Conservation (phyloP, 1,140 invertebrate species). For the Parasteatoda tepidariorum region DNA sequence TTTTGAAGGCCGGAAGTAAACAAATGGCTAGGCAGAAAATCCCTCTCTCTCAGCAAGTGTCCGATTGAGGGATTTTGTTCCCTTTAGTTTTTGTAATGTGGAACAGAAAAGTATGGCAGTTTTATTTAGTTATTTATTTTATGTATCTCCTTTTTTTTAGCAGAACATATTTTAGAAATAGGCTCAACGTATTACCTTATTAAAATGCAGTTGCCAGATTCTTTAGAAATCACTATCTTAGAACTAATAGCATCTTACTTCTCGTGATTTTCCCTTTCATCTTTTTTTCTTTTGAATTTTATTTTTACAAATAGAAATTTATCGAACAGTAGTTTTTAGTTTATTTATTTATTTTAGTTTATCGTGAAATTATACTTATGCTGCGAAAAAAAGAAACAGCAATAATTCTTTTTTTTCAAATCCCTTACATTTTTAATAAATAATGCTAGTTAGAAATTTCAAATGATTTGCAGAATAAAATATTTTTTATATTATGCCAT, state of each 20-base stretch:
- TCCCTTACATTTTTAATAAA: no score
- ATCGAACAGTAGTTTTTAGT: neutral
- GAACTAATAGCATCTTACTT: neutral
- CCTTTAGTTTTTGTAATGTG: neutral
- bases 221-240: neutral
- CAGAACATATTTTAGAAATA: neutral
- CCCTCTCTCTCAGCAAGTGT: slow-evolving; percentile 32
- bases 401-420: no score
- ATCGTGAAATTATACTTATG: neutral
- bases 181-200: neutral
- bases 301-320: no score
- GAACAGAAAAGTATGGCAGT: neutral
- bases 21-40: slow-evolving; percentile 47
- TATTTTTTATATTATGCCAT: no score
- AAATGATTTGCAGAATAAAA: no score
- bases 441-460: no score
- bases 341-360: neutral
- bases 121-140: neutral
- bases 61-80: slow-evolving; percentile 35
- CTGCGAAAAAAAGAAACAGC: neutral
- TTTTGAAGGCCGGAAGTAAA: slow-evolving; percentile 40
- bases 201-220: neutral
- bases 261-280: neutral
- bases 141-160: neutral
- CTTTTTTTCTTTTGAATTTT: neutral